A percentile compares a stretch with the other conserved stretches of the same genome.
phyloP scores from a whole-genome alignment of 1,140 invertebrate species.

The Oedothorax gibbosus region DNA sequence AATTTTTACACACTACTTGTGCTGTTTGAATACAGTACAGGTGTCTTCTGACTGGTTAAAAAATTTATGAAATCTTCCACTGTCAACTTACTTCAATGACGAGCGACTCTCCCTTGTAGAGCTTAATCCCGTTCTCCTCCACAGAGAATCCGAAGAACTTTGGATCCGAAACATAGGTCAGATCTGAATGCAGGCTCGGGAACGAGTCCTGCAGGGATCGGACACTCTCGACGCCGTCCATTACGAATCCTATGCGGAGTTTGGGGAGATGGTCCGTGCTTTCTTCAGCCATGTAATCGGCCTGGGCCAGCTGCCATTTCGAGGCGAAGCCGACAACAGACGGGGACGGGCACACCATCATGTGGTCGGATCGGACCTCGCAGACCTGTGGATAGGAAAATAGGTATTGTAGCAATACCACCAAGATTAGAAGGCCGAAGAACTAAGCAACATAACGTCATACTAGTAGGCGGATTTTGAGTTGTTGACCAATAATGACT shows the following conservation, averaged over 20 bases:
- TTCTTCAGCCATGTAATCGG: conserved; percentile 52
- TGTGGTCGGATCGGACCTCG: conserved; percentile 84
- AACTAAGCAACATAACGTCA: too few relatives aligned
- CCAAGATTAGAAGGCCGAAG: too few relatives aligned
- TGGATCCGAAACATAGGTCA: conserved; percentile 93
- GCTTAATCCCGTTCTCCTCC: conserved; percentile 74
- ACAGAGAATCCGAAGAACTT: conserved; percentile 80
- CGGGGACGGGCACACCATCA: conserved; percentile 96
- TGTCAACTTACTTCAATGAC: conserved; percentile 80
- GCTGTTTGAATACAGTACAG: too few relatives aligned
- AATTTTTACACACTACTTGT: too few relatives aligned
- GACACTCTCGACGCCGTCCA: conserved; percentile 94
- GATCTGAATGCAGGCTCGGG: conserved; percentile 79
- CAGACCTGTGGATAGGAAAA: conserved; percentile 71
- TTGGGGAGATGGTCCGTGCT: conserved; percentile 63
- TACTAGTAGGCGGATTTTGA: too few relatives aligned
- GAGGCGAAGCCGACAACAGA: conserved; percentile 71
- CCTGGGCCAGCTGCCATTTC: conserved; percentile 25
- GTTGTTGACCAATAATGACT: too few relatives aligned
- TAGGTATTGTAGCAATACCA: too few relatives aligned
- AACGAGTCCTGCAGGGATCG: conserved; percentile 89
- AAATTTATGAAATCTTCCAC: not conserved
- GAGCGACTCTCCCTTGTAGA: conserved; percentile 93
- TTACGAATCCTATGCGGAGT: conserved; percentile 85
- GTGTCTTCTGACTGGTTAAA: too few relatives aligned